These are phyloP conservation scores for Papilio glaucus DNA, from an alignment of 1,140 invertebrate genomes.

Conservation along the genomic window DNA sequence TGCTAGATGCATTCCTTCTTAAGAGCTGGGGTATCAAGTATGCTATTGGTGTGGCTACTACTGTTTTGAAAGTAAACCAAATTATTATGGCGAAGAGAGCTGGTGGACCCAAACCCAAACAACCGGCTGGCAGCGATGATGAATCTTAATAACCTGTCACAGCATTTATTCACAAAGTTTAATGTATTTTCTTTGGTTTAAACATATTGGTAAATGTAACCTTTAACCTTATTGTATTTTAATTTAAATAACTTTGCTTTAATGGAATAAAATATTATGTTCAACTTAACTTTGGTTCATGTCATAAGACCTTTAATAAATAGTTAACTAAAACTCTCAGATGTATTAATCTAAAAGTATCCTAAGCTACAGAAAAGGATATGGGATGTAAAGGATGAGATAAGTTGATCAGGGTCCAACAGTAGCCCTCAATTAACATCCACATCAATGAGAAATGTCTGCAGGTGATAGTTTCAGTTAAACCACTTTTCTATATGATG, in stretches of 20 bases:
- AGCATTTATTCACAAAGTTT: neutral
- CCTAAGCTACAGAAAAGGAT: neutral
- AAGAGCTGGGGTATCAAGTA: constrained; percentile 98
- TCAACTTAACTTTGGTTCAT: neutral
- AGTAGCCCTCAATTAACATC: too few species aligned
- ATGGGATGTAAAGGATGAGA: too few species aligned
- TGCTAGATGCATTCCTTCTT: constrained; percentile 93
- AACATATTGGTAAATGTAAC: neutral
- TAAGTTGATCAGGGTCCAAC: too few species aligned
- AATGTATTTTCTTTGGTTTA: constrained; percentile 5
- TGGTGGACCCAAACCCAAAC: constrained; percentile 95
- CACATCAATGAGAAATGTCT: too few species aligned
- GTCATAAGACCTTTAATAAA: neutral
- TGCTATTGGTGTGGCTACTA: constrained; percentile 89
- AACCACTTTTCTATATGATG: too few species aligned
- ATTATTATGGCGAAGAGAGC: constrained; percentile 99
- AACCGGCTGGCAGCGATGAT: constrained; percentile 88
- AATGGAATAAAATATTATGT: constrained; percentile 18
- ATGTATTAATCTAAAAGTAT: neutral
- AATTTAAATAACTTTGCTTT: constrained; percentile 22
- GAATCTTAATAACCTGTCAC: constrained; percentile 78
- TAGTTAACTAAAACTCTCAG: neutral
- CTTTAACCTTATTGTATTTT: constrained; percentile 2
- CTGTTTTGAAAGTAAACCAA: constrained; percentile 92
- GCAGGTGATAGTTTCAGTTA: too few species aligned